These are phyloP conservation scores for Parauchenoglanis ngamensis DNA, from an alignment of 2,797 vertebrate species.

Conservation along the genomic window DNA sequence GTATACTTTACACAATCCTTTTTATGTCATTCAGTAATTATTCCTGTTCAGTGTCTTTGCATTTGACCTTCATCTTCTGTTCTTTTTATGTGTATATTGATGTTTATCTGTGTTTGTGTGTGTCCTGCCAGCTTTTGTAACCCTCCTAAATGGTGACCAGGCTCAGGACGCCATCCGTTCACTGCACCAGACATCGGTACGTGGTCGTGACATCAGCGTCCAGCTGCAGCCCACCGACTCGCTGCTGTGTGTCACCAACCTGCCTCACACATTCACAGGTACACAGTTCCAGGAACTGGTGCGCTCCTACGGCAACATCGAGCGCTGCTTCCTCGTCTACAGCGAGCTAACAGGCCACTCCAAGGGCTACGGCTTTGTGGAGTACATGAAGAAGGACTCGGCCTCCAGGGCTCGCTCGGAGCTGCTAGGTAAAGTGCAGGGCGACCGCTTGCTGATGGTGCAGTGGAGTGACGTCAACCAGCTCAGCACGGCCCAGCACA, in stretches of 20 bases:
- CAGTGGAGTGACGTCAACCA: conserved; percentile 98
- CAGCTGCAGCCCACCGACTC: conserved; percentile 95
- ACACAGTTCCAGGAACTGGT: conserved; percentile 93
- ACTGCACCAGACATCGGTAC: conserved; percentile 88
- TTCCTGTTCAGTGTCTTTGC: conserved; percentile 29
- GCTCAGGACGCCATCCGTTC: conserved; percentile 90
- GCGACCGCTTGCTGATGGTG: conserved; percentile 85
- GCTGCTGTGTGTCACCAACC: conserved; percentile 92
- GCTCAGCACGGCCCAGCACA: conserved; percentile 84
- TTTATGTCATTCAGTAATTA: conserved; percentile 3
- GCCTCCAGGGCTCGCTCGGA: conserved; percentile 91
- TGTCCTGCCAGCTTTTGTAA: conserved; percentile 90
- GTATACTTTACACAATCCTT: background rate
- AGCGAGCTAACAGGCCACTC: conserved; percentile 88
- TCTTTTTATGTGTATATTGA: conserved; percentile 49
- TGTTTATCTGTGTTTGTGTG: conserved; percentile 61
- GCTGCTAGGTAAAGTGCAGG: conserved; percentile 87
- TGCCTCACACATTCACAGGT: conserved; percentile 82
- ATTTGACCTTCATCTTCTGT: conserved; percentile 34
- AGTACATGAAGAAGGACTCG: conserved; percentile 99
- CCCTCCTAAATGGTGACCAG: conserved; percentile 94
- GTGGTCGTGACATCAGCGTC: conserved; percentile 88
- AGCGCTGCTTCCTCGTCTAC: conserved; percentile 95
- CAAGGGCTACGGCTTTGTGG: conserved; percentile 97
- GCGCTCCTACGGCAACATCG: conserved; percentile 89